Evolutionary conservation across 2,797 vertebrate species (phyloP).

Genomic region (Crocodylus rhombifer): DNA sequence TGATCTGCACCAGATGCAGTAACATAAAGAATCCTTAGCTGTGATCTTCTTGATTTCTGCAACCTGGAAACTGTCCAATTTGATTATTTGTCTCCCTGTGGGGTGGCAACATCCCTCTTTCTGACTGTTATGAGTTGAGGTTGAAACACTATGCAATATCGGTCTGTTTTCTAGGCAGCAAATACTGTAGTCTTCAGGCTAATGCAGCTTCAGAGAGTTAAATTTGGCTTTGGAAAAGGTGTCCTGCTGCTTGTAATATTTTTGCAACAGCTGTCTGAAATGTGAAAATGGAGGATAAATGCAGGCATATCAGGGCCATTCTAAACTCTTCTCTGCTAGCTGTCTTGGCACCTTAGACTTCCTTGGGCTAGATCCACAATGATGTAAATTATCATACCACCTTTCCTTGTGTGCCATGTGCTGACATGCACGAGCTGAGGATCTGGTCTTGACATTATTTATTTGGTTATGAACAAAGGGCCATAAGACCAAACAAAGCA

Average conservation of each 20-base stretch:
- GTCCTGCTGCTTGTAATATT: conserved; percentile 56
- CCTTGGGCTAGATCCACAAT: conserved; percentile 44
- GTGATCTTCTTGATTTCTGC: background rate
- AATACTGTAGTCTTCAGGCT: conserved; percentile 12
- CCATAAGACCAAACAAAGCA: conserved; percentile 14
- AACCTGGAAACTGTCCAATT: background rate
- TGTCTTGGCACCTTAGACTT: conserved; percentile 65
- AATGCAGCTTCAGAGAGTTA: conserved; percentile 63
- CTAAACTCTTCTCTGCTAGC: conserved; percentile 46
- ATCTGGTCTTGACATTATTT: conserved; percentile 20
- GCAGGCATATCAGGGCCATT: background rate
- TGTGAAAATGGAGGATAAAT: conserved; percentile 10
- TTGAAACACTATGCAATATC: conserved; percentile 38
- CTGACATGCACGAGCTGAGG: conserved; percentile 38
- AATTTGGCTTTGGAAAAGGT: conserved; percentile 62
- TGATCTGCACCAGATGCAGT: background rate
- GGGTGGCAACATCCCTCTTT: background rate
- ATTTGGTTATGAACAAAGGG: conserved; percentile 43
- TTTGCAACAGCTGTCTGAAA: conserved; percentile 47
- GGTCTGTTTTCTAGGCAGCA: conserved; percentile 51
- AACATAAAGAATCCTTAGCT: background rate
- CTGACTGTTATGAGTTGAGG: conserved; percentile 19
- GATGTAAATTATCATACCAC: conserved; percentile 10
- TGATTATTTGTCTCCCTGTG: background rate
- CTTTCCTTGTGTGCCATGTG: conserved; percentile 18